A percentile compares a stretch with the other conserved stretches of the same genome.
phyloP scores from a whole-genome alignment of 1,140 invertebrate species.

The Drosophila eugracilis region DNA sequence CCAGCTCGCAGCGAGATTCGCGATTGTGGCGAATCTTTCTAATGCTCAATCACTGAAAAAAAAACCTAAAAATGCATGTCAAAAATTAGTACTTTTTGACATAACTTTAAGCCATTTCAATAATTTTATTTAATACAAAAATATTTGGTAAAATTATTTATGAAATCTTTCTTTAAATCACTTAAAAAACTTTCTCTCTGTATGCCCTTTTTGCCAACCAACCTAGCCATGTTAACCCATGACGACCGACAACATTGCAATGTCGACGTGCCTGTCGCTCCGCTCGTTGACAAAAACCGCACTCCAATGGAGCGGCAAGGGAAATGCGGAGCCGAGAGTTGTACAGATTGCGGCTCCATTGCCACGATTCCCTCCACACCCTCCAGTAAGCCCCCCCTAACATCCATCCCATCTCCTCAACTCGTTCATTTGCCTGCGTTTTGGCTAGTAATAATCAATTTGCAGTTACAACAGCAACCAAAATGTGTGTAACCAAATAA shows the following conservation, averaged over 20 bases:
- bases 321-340: conserved; percentile 11
- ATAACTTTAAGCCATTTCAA: too few species aligned
- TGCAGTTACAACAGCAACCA: conserved; percentile 57
- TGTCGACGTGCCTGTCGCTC: conserved; percentile 49
- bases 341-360: conserved; percentile 42
- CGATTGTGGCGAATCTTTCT: conserved; percentile 69
- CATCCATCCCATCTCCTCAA: too few species aligned
- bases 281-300: conserved; percentile 50
- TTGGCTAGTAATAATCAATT: conserved; percentile 72
- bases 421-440: conserved; percentile 21
- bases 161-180: conserved; percentile 54
- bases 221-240: conserved; percentile 49
- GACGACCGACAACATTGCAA: conserved; percentile 54
- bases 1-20: conserved; percentile 45
- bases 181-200: conserved; percentile 7
- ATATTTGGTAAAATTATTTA: too few species aligned
- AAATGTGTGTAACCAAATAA: conserved; percentile 64
- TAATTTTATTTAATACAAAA: too few species aligned
- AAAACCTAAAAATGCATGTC: too few species aligned
- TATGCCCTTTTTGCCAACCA: conserved; percentile 9
- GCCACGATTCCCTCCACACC: conserved; percentile 11
- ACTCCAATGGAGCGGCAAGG: conserved; percentile 26
- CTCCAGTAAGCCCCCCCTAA: too few species aligned
- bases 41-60: conserved; percentile 5
- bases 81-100: too few species aligned